phyloP scores from a whole-genome alignment of 2,797 vertebrate species.

The Rhinoraja longicauda region DNA sequence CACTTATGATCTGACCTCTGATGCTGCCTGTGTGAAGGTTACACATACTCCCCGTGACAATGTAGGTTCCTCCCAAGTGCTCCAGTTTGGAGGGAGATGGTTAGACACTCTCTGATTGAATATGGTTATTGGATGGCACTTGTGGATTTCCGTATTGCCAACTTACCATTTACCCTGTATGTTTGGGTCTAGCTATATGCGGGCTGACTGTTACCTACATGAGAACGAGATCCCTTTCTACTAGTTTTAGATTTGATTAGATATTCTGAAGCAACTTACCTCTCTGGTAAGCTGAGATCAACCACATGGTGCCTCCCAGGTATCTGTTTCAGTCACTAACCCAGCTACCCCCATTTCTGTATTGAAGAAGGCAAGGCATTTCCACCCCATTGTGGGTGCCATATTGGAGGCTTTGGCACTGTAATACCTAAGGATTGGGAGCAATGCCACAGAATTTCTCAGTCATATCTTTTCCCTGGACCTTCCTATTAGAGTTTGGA shows the following conservation, averaged over 20 bases:
- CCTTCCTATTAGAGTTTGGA: neutral
- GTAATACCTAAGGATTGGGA: neutral
- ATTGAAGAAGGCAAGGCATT: neutral
- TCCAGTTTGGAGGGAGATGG: too few species aligned
- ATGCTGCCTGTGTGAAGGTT: too few species aligned
- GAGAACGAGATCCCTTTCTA: neutral
- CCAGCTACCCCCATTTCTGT: neutral
- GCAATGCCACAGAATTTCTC: neutral
- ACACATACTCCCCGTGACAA: too few species aligned
- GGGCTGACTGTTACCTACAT: too few species aligned
- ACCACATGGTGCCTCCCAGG: neutral
- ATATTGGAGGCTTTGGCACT: neutral
- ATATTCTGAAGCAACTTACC: neutral
- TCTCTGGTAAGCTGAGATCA: neutral
- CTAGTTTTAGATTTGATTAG: neutral
- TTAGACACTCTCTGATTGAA: too few species aligned
- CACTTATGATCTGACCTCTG: too few species aligned
- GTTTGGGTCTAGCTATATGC: too few species aligned
- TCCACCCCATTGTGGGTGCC: neutral
- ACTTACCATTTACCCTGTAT: too few species aligned
- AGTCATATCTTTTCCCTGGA: neutral
- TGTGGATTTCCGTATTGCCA: too few species aligned
- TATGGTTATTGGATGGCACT: too few species aligned
- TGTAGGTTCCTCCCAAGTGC: too few species aligned
- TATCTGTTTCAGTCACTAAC: neutral